Percentiles rank a stretch among this genome's conserved stretches.
phyloP scores from a whole-genome alignment of 2,113 vertebrate genomes.

The Pelusios castaneus region DNA sequence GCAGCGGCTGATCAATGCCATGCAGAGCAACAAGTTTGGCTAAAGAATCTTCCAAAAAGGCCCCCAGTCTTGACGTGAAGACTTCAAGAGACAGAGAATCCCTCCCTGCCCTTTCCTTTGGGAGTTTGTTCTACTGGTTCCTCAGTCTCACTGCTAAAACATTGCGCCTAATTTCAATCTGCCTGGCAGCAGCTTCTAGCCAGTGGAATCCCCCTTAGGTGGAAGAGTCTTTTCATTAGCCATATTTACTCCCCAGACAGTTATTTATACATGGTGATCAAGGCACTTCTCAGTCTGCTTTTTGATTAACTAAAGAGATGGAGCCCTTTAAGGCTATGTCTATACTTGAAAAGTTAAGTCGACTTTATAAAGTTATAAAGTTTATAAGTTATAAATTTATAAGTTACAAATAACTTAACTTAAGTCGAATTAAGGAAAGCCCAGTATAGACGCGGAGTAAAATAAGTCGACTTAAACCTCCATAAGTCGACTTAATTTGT shows the following conservation, averaged over 20 bases:
- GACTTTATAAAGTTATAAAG: too few relatives aligned
- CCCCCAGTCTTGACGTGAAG: rapidly evolving
- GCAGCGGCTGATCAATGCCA: too few relatives aligned
- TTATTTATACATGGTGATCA: not conserved
- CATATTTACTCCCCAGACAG: not conserved
- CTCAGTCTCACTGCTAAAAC: not conserved
- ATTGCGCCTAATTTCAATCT: rapidly evolving
- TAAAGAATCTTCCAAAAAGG: not conserved
- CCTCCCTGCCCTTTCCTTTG: not conserved
- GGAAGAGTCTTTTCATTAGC: not conserved
- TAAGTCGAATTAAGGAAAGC: too few relatives aligned
- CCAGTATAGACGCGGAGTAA: too few relatives aligned
- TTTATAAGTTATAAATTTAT: too few relatives aligned
- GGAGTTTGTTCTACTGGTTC: not conserved
- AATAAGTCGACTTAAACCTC: too few relatives aligned
- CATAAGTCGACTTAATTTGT: too few relatives aligned
- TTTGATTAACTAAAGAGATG: not conserved
- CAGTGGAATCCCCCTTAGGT: rapidly evolving
- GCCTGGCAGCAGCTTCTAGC: not conserved
- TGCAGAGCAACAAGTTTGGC: too few relatives aligned
- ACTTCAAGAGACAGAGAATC: not conserved
- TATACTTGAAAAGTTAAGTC: too few relatives aligned
- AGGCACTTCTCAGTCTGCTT: not conserved
- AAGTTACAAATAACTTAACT: too few relatives aligned
- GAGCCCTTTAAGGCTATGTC: not conserved